A percentile compares a stretch with the other conserved stretches of the same genome.
Evolutionary conservation across 2,797 vertebrate species (phyloP).

Genomic region (Sebastes diaconus): DNA sequence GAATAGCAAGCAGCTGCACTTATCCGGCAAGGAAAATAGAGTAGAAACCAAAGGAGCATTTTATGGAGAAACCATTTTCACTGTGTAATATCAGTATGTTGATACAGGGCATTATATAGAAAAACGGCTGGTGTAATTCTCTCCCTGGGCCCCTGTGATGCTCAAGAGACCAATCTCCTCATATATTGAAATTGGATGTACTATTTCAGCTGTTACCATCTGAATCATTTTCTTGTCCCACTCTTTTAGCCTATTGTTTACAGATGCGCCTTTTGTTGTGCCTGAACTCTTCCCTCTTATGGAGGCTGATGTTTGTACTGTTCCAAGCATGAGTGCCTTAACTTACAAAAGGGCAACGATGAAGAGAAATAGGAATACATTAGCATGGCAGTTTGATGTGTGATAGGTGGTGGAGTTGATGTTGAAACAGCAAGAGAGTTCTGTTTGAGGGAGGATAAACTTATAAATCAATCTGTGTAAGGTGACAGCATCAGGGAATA

Average conservation of each 20-base stretch:
- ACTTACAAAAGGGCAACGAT: constrained; percentile 60
- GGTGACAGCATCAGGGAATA: background rate
- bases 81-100: constrained; percentile 56
- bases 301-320: constrained; percentile 64
- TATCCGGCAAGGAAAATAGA: constrained; percentile 51
- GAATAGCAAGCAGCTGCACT: constrained; percentile 45
- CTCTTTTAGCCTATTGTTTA: constrained; percentile 71
- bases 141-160: constrained; percentile 50
- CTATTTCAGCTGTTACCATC: constrained; percentile 58
- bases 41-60: constrained; percentile 57
- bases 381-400: constrained; percentile 55
- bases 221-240: constrained; percentile 65
- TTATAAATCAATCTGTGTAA: constrained; percentile 1
- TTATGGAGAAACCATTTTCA: constrained; percentile 62
- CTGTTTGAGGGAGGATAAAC: constrained; percentile 22
- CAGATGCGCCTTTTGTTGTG: constrained; percentile 66
- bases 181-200: constrained; percentile 65
- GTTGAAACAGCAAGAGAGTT: constrained; percentile 21
- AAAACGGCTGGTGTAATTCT: constrained; percentile 66
- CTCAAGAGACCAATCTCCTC: constrained; percentile 73
- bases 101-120: constrained; percentile 57
- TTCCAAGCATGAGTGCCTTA: constrained; percentile 62
- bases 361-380: constrained; percentile 57
- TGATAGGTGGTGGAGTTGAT: constrained; percentile 20
- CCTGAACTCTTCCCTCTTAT: constrained; percentile 62